These are phyloP conservation scores for Drosophila neotestacea DNA, from an alignment of 2,888 invertebrate genomes.

Conservation along the genomic window DNA sequence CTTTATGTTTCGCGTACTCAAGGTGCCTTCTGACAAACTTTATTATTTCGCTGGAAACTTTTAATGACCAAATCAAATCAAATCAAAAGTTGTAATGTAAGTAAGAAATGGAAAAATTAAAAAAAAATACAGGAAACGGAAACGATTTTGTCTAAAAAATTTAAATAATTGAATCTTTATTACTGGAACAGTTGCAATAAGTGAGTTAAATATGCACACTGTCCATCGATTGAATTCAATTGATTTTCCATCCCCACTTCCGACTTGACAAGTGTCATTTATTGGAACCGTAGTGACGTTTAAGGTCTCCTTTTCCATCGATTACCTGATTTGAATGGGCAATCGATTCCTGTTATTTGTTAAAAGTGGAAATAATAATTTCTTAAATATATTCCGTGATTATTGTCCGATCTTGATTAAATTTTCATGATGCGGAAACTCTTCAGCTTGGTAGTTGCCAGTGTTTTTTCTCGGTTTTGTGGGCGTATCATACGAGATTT, in stretches of 20 bases:
- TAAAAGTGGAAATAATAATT: too few relatives aligned
- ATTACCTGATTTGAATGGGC: background rate
- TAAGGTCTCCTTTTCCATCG: background rate
- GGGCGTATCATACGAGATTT: too few relatives aligned
- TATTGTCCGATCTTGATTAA: too few relatives aligned
- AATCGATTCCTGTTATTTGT: background rate
- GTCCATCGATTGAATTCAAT: background rate
- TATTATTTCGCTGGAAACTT: slow-evolving; percentile 66
- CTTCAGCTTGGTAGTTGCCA: too few relatives aligned
- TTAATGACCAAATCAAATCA: slow-evolving; percentile 71
- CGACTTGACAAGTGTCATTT: background rate
- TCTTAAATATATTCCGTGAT: too few relatives aligned
- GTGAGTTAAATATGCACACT: background rate
- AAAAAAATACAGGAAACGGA: background rate
- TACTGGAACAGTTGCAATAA: background rate
- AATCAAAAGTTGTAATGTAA: slow-evolving; percentile 34
- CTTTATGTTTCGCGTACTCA: slow-evolving; percentile 35
- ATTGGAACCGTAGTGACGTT: background rate
- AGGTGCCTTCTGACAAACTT: slow-evolving; percentile 47
- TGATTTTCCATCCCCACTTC: background rate
- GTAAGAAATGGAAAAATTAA: background rate
- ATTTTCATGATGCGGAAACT: too few relatives aligned
- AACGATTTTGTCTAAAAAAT: background rate
- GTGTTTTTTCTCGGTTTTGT: too few relatives aligned
- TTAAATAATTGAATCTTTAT: slow-evolving; percentile 20